Percentiles rank a stretch among this genome's conserved stretches.
phyloP scores from a whole-genome alignment of 2,888 invertebrate genomes.

The Zootermopsis nevadensis region DNA sequence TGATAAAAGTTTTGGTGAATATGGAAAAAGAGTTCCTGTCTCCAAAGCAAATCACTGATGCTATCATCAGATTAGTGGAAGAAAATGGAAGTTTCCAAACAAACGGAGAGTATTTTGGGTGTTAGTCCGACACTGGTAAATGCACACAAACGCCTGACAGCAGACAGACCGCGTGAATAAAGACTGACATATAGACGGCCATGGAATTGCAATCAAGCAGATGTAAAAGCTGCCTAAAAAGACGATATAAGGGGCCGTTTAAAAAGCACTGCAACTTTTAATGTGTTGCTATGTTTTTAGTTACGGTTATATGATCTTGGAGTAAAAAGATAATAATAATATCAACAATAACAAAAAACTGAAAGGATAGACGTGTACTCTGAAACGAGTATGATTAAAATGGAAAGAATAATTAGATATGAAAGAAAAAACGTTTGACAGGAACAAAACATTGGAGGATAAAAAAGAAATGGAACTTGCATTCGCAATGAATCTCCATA shows the following conservation, averaged over 20 bases:
- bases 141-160: neutral
- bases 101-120: too few relatives aligned
- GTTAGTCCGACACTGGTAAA: neutral
- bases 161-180: neutral
- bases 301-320: neutral
- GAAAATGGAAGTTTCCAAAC: too few relatives aligned
- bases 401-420: neutral
- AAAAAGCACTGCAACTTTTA: neutral
- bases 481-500: neutral
- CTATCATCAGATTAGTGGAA: too few relatives aligned
- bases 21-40: too few relatives aligned
- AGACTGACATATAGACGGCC: neutral
- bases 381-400: neutral
- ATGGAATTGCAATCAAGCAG: constrained; percentile 16
- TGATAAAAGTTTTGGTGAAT: too few relatives aligned
- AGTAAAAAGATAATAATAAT: neutral
- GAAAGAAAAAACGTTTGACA: neutral
- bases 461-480: neutral
- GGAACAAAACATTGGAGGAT: neutral
- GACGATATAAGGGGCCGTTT: neutral
- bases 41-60: too few relatives aligned
- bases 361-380: neutral
- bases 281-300: constrained; percentile 18
- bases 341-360: neutral
- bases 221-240: constrained; percentile 11